These are phyloP conservation scores for Myioborus miniatus DNA, from an alignment of 2,797 vertebrate genomes.

Conservation along the genomic window DNA sequence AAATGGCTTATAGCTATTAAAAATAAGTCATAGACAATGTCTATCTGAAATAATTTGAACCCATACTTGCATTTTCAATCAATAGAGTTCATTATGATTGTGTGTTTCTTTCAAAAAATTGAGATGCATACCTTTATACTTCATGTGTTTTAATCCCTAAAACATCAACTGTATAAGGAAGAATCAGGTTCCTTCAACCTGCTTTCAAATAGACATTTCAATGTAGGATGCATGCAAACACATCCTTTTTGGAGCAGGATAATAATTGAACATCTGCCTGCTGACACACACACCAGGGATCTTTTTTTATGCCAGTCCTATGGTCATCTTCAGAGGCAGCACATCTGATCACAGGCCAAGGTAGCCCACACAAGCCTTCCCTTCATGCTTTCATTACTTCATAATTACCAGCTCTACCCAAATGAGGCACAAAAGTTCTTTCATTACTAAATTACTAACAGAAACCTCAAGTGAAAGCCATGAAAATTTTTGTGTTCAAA, in stretches of 20 bases:
- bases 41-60: neutral
- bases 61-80: neutral
- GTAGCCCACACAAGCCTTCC: neutral
- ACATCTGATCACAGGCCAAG: neutral
- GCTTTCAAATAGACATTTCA: neutral
- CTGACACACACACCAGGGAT: neutral
- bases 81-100: neutral
- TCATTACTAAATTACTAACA: neutral
- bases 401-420: neutral
- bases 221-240: neutral
- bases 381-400: neutral
- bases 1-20: neutral
- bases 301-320: neutral
- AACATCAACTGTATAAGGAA: neutral
- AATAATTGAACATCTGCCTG: neutral
- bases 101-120: conserved; percentile 7
- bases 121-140: neutral
- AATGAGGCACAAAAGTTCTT: neutral
- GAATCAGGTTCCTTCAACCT: neutral
- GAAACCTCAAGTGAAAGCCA: neutral
- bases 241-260: neutral
- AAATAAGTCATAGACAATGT: neutral
- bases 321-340: neutral
- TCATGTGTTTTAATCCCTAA: neutral
- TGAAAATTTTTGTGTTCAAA: neutral